These are phyloP conservation scores for Acrossocheilus wenchowensis DNA, from an alignment of 2,797 vertebrate species.

Conservation along the genomic window DNA sequence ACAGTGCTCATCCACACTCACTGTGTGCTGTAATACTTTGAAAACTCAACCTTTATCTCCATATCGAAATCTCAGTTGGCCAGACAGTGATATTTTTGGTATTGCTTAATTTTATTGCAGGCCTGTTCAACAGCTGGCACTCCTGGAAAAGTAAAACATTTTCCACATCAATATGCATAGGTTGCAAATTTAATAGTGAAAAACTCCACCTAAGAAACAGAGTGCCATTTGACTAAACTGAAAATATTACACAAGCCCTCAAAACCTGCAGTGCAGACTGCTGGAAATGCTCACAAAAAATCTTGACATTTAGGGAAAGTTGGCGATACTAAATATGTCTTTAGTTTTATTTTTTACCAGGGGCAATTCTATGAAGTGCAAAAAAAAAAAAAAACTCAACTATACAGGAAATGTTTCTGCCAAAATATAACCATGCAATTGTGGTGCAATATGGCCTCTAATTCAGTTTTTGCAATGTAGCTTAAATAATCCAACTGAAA, in stretches of 20 bases:
- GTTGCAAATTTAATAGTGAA: not conserved
- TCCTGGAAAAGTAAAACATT: slow-evolving; percentile 20
- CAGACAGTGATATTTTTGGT: not conserved
- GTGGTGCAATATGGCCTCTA: not conserved
- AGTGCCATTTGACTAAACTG: not conserved
- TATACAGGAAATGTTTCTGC: not conserved
- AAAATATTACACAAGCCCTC: not conserved
- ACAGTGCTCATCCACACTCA: not conserved
- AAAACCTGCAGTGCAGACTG: not conserved
- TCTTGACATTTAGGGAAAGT: not conserved
- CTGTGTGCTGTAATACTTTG: not conserved
- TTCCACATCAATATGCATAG: slow-evolving; percentile 11
- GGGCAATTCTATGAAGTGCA: not conserved
- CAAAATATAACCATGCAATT: not conserved
- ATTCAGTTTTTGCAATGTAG: not conserved
- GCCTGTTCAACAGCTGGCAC: slow-evolving; percentile 3
- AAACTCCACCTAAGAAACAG: not conserved
- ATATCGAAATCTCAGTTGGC: not conserved
- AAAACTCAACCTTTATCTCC: not conserved
- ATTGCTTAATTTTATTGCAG: slow-evolving; percentile 1
- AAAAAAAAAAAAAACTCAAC: not conserved
- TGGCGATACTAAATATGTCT: not conserved
- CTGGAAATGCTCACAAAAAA: not conserved
- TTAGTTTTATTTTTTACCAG: not conserved
- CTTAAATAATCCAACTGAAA: slow-evolving; percentile 5